Percentiles rank a stretch among this genome's conserved stretches.
phyloP scores from a whole-genome alignment of 2,113 vertebrate genomes.

The Speoplatyrhinus poulsoni region DNA sequence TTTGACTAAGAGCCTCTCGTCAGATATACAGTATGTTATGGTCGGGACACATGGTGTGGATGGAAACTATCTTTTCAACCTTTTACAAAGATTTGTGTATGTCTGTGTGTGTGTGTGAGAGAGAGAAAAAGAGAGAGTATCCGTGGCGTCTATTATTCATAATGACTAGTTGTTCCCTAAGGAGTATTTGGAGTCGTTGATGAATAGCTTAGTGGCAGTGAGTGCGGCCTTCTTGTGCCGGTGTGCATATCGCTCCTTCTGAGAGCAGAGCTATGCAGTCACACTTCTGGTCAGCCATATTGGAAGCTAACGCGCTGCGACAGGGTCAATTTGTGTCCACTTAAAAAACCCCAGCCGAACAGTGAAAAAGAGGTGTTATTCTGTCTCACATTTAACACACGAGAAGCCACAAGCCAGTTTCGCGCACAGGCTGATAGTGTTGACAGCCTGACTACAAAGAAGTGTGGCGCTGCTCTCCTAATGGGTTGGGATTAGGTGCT shows the following conservation, averaged over 20 bases:
- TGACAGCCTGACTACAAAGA: conserved; percentile 22
- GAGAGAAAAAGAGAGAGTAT: background rate
- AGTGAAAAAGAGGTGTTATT: background rate
- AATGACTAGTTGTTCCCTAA: conserved; percentile 1
- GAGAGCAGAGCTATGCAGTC: background rate
- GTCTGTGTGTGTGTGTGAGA: conserved; percentile 1
- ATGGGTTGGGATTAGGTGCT: conserved; percentile 10
- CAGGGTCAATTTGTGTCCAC: conserved; percentile 6
- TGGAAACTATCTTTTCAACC: conserved; percentile 11
- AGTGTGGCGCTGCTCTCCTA: background rate
- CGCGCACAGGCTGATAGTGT: background rate
- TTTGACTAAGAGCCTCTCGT: conserved; percentile 9
- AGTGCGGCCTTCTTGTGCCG: background rate
- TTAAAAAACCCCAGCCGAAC: background rate
- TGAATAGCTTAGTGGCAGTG: background rate
- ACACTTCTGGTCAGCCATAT: background rate
- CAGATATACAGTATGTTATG: conserved; percentile 10
- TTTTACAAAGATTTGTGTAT: background rate
- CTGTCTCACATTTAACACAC: background rate
- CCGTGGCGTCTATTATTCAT: background rate
- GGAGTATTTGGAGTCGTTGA: conserved; percentile 2
- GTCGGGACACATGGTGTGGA: conserved; percentile 2
- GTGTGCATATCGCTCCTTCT: no score
- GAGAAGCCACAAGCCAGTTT: conserved; percentile 21
- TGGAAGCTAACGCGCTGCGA: background rate